Conservation (phyloP, 2,113 vertebrate genomes). For the Tyto alba region DNA sequence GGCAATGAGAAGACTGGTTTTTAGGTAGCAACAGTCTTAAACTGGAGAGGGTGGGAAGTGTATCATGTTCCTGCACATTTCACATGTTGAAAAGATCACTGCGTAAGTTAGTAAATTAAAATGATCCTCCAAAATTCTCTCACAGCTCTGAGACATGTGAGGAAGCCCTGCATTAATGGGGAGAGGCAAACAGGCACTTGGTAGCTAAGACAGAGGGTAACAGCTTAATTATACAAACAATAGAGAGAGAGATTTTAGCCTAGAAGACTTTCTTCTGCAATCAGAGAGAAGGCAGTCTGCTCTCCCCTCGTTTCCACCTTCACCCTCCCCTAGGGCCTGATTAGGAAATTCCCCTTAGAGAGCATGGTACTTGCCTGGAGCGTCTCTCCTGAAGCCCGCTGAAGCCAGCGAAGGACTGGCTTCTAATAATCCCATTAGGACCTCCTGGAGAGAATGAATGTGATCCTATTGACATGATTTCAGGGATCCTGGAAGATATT, state of each 20-base stretch:
- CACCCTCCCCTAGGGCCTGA: background rate
- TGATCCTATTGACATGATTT: conserved; percentile 93
- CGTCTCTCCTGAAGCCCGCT: conserved; percentile 93
- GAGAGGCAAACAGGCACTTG: background rate
- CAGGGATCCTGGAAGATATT: conserved; percentile 84
- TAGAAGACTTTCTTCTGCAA: background rate
- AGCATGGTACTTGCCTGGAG: conserved; percentile 79
- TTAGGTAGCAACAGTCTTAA: background rate
- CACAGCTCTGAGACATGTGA: background rate
- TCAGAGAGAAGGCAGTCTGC: background rate
- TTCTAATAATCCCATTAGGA: conserved; percentile 96
- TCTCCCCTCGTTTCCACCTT: background rate
- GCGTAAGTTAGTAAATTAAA: background rate
- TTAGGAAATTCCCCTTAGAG: background rate
- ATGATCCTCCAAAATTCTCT: background rate
- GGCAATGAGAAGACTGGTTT: background rate
- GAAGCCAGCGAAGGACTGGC: conserved; percentile 97
- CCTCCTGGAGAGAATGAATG: conserved; percentile 91
- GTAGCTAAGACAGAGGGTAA: background rate
- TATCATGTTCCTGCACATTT: background rate
- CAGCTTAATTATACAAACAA: background rate
- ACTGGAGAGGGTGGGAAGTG: background rate
- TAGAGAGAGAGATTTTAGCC: background rate
- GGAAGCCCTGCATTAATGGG: background rate
- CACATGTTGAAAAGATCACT: background rate